Evolutionary conservation across 2,113 vertebrate species (phyloP), one percentile per base, ranked within the genome.

Genomic region (Psilopsiagon aymara): DNA sequence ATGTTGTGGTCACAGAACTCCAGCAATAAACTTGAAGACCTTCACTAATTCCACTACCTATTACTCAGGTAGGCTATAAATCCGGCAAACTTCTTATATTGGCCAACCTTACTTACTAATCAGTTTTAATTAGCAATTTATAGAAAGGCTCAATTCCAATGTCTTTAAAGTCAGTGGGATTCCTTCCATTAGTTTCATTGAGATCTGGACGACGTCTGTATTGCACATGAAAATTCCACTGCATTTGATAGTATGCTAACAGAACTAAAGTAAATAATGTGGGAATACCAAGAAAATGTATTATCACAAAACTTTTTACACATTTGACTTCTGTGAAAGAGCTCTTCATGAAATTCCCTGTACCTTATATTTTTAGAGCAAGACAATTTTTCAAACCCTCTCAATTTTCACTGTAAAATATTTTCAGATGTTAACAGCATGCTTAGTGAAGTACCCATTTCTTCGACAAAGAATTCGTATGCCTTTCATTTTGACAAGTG

Each of bases 41-140:
- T 85, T 94, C 49, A 47, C 19, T 85, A 90, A 83, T 96, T 96
- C 64, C 60, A 71, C 63, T 75, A n/a, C 39, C 55, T 86, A 64
- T 93, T 93, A 78, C 86, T 86, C 76, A 68, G 76, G 68, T 60
- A 80, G 60, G 68, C 52, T 78, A 64, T 93, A 92, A 96, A 94
- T 88, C 64, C 81, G 10, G 13, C 39, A 43, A 75, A 43, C 14
- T 53, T 86, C 57, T 92, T 90, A 63, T 78, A 80, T 37, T 41
- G 49, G n/a, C 13, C 37, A 88, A 49, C 24, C 46, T 92, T 67
- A 49, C 66, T 70, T 39, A 88, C 31, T 78, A 93, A 92, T 92
- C 80, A 78, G 67, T 41, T 75, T 94, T 87, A 94, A 96, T 92
- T 88, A 84, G 52, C 18, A 83, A 88, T 88, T 90, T 83, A 77